Base-by-base conservation (phyloP, 2,113 vertebrate species). In the Forbesichthys papilliferus region DNA sequence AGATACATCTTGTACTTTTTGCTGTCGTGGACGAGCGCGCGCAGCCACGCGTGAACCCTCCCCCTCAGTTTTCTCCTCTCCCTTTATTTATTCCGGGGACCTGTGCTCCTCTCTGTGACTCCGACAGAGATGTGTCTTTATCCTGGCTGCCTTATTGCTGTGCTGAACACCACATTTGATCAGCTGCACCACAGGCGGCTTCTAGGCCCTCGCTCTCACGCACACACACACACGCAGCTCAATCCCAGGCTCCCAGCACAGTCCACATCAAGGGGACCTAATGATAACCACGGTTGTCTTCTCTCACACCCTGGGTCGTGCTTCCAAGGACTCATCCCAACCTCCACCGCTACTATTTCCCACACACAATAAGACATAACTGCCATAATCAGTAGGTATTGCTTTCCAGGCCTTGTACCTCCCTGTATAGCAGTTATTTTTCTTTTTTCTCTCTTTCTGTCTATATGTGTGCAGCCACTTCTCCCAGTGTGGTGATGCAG, bases 201-300 rank as follows among this genome's bases (percentile, higher is more conserved):
- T 55, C 78, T 73, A 55, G 57, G 47, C 78, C 59, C 68, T 77
- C 80, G 47, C 11, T 52, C 11, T 5, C 51, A 1, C 51, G 9
- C 11, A 11, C 14, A 0, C 14, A 13, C 14, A 13, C 51, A 52
- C 51, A n/a, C 51, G 51, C 14, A 66, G 74, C 66, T 80, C 79
- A 59, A 59, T 75, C 74, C 74, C 54, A 3, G 33, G 71, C 63
- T 67, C 71, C 5, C 69, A 81, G 77, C 66, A 66, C 20, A 67
- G 73, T 51, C 73, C 67, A 82, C 78, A 75, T 84, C 69, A 73
- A 71, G 79, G 61, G 27, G 52, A 65, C 69, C 73, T 86, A 73
- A 85, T 90, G 84, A 88, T 83, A 79, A 68, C 78, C 13, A 54
- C 74, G 73, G 82, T 75, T 85, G 87, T 89, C 86, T 86, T 80